Evolutionary conservation across 2,797 vertebrate species (phyloP).

Genomic region (Carcharodon carcharias): DNA sequence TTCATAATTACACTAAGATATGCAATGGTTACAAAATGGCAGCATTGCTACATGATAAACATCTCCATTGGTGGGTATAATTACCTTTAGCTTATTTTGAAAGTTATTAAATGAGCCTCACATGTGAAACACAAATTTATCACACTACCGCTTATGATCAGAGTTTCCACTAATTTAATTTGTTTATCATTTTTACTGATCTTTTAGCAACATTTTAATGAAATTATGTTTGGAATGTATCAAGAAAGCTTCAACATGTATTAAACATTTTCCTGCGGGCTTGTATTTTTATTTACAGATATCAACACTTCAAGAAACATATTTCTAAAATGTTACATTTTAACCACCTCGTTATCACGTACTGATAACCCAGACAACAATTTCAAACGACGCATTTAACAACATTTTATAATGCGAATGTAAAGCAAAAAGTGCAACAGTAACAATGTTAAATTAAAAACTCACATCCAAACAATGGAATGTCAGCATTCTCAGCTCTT

Average conservation of each 20-base stretch:
- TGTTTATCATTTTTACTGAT: no score
- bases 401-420: background rate
- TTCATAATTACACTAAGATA: background rate
- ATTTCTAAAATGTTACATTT: background rate
- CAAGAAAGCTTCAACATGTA: background rate
- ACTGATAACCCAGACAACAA: background rate
- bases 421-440: background rate
- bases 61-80: background rate
- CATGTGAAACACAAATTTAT: background rate
- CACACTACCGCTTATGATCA: background rate
- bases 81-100: no score
- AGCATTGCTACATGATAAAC: background rate
- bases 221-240: background rate
- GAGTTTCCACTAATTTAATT: background rate
- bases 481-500: constrained; percentile 73
- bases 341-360: background rate
- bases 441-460: constrained; percentile 40
- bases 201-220: background rate
- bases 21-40: background rate
- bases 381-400: background rate
- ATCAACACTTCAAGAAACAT: background rate
- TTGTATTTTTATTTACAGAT: background rate
- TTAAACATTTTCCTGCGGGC: background rate
- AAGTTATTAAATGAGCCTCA: background rate
- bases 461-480: constrained; percentile 86